Evolutionary conservation across 2,113 vertebrate species (phyloP), one percentile per base, ranked within the genome.

Genomic region (Murina feae): DNA sequence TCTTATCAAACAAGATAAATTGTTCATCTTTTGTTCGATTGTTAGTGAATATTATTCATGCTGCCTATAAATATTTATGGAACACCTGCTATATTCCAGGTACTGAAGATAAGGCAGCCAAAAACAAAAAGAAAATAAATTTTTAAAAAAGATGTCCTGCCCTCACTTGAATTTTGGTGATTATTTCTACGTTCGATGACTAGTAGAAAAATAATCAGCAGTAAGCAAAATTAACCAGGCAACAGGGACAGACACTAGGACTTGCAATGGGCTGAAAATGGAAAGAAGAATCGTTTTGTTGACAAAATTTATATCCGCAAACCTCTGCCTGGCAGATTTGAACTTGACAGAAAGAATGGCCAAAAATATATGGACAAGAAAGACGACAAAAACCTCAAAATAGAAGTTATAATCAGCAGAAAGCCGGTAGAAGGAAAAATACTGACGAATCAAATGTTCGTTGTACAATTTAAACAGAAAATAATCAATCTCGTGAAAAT

Each of bases 401-500:
- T 1, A 53, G 14, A 86, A 42, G 63, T 83, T 49, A 69, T 1
- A n/a, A 20, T n/a, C 75, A 72, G 66, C 71, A 91, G 83, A 79
- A 91, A 63, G 65, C 20, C 49, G 39, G 25, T 12, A 6, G 13
- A 47, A 79, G 35, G 51, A 18, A 72, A 79, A 81, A 93, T 79
- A 92, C 2, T 49, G 72, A 71, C 66, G 85, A 94, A 55, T 79
- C 88, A 79, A 89, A 63, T 39, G 58, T 53, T 75, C 44, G 25
- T 39, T 88, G 49, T 90, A 93, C 80, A 94, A 92, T 88, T 92
- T 93, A 96, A 93, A 86, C 55, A 69, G 78, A 94, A 96, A 94
- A 96, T 91, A 96, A 96, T 86, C 20, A 63, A 97, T 92, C 90
- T 69, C 49, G 17, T 60, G 88, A 92, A 97, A 95, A 96, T 82